phyloP scores from a whole-genome alignment of 2,888 invertebrate species.

The Mayetiola destructor region DNA sequence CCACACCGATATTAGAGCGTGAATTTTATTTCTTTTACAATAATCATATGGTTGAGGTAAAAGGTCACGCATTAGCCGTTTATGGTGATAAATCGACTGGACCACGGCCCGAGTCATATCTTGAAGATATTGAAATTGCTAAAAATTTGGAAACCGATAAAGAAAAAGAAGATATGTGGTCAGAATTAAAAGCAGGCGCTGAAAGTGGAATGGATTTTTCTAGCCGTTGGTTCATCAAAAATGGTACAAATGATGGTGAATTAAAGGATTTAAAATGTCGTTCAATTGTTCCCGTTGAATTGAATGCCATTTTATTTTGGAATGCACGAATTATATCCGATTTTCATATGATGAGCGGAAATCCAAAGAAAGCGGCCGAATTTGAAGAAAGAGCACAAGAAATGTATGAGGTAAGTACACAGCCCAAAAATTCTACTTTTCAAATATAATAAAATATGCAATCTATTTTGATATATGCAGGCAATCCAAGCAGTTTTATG shows the following conservation, averaged over 20 bases:
- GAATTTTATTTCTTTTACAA: conserved; percentile 76
- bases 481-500: conserved; percentile 51
- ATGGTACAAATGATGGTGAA: conserved; percentile 52
- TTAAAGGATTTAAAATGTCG: conserved; percentile 62
- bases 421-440: not conserved
- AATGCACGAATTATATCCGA: conserved; percentile 63
- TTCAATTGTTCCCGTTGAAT: conserved; percentile 76
- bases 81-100: conserved; percentile 60
- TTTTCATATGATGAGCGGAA: conserved; percentile 46
- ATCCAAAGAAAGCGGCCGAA: conserved; percentile 43
- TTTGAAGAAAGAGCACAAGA: conserved; percentile 48
- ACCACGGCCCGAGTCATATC: conserved; percentile 84
- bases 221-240: conserved; percentile 69
- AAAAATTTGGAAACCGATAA: conserved; percentile 40
- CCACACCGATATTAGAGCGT: conserved; percentile 51
- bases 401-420: conserved; percentile 39
- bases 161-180: conserved; percentile 47
- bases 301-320: conserved; percentile 76
- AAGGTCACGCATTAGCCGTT: conserved; percentile 52
- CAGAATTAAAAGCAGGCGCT: conserved; percentile 76
- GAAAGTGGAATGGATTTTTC: conserved; percentile 97
- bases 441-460: not conserved
- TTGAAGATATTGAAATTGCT: conserved; percentile 51
- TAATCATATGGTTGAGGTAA: conserved; percentile 50
- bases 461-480: not conserved